Evolutionary conservation across 2,797 vertebrate genomes (phyloP).

Genomic region (Zonotrichia albicollis): DNA sequence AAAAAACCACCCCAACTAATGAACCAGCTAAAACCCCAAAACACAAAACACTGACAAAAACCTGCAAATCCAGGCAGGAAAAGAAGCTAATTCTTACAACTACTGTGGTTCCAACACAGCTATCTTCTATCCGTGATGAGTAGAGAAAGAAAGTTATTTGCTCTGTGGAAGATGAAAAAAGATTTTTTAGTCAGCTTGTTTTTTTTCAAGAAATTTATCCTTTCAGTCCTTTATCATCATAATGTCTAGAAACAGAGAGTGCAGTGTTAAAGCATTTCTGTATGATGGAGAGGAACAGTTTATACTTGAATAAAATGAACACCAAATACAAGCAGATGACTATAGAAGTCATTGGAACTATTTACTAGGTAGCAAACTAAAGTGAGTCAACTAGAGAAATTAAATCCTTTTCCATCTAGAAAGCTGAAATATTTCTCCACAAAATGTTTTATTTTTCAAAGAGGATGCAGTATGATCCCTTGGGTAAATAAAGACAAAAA

Average conservation of each 20-base stretch:
- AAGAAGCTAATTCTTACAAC: neutral
- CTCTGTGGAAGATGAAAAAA: neutral
- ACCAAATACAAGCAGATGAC: neutral
- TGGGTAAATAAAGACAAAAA: neutral
- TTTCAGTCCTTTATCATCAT: neutral
- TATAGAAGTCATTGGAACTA: neutral
- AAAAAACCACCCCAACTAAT: neutral
- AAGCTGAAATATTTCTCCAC: neutral
- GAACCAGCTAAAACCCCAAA: accelerated
- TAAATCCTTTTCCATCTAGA: neutral
- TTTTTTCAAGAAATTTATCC: neutral
- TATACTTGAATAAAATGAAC: neutral
- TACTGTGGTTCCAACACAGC: neutral
- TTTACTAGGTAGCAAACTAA: neutral
- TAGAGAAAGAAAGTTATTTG: neutral
- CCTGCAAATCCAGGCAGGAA: neutral
- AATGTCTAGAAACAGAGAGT: neutral
- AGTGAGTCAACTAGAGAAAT: neutral
- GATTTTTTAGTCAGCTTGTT: neutral
- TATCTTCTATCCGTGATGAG: neutral
- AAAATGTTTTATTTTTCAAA: neutral
- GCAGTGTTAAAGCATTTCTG: neutral
- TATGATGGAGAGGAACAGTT: neutral
- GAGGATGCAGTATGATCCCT: accelerated
- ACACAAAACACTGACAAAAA: accelerated